Base-by-base conservation (phyloP, 2,797 vertebrate genomes). In the Enteromius afrohamiltoni region DNA sequence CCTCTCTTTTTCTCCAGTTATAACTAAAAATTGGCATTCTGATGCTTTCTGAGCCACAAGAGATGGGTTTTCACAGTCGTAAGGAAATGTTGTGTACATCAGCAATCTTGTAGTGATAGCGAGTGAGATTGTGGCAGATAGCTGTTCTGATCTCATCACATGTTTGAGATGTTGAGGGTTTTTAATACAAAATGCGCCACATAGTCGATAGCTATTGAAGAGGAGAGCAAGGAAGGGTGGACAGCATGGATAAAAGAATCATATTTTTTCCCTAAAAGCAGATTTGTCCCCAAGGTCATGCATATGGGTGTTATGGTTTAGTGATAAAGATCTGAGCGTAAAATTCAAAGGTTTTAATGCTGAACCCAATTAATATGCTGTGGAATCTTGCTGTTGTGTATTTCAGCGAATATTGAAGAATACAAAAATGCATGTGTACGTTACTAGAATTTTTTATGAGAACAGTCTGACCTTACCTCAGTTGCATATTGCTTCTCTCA, bases 81-180 rank as follows among this genome's bases (percentile, higher is more conserved):
- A 74, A 71, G 58, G 70, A 75, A 51, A 75, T 65, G 69, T 73
- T 74, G 58, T 76, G 80, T 82, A 53, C 58, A 74, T 82, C 71
- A 68, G 17, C 71, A 67, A 51, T 42, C 60, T 82, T 40, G n/a
- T 23, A 53, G 70, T 40, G 60, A 75, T 45, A 74, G 58, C 31
- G 49, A 49, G 65, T 71, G 53, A 71, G 68, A 67, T 76, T 82
- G n/a, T 8, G n/a, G 60, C 47, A 53, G 29, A 75, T 55, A 65
- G 31, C 60, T 73, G 69, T 73, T 47, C 40, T 64, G 79, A 81
- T 49, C 58, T 71, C 79, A 64, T 73, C 26, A 31, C 23, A 62
- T 34, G 40, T 73, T 81, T 47, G 69, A 73, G 42, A 73, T 73
- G 42, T 64, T 4, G 2, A 64, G 42, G 6, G 60, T 31, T 65